Evolutionary conservation across 2,797 vertebrate species (phyloP), one percentile per base, ranked within the genome.

Genomic region (Salarias fasciatus): DNA sequence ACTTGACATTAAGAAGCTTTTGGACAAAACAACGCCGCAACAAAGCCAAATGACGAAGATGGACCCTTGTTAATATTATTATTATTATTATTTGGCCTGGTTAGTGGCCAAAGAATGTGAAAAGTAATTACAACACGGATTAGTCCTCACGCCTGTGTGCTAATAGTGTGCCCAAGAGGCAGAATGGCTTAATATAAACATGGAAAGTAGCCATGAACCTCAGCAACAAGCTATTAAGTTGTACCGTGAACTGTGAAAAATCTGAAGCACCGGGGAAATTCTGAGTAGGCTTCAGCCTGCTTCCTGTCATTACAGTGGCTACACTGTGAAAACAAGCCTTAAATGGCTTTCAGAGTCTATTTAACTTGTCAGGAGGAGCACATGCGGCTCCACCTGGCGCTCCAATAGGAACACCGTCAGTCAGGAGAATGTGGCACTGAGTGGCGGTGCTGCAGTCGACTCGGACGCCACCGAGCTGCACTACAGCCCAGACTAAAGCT

Each of bases 201-300:
- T 6, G 24, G 3, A 35, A 47, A 46, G 36, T 9, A 36, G 29
- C 37, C 8, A 10, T 41, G 29, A 55, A 61, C 11, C 31, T 55
- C 9, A 14, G 24, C 18, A 43, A 52, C 13, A 14, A 50, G 18
- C 8, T 51, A 10, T 44, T 45, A 38, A 62, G 18, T n/a, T 29
- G 11, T 35, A 49, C 9, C 24, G 41, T 24, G 42, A 58, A 49
- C 11, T 61, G 0, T 40, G 5, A 68, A 51, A 46, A 18, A 15
- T 12, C 10, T 7, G n/a, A 47, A 52, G 47, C 48, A 40, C 36
- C 13, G 29, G 35, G 30, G 47, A 62, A 7, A 53, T 24, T 13
- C 18, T 24, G 18, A 24, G 29, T 7, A 36, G 24, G 18, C 13
- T 12, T 63, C 30, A 38, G 30, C 36, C 51, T 13, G 5, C 52